Evolutionary conservation across 2,113 vertebrate genomes (phyloP).

Genomic region (Caloenas nicobarica): DNA sequence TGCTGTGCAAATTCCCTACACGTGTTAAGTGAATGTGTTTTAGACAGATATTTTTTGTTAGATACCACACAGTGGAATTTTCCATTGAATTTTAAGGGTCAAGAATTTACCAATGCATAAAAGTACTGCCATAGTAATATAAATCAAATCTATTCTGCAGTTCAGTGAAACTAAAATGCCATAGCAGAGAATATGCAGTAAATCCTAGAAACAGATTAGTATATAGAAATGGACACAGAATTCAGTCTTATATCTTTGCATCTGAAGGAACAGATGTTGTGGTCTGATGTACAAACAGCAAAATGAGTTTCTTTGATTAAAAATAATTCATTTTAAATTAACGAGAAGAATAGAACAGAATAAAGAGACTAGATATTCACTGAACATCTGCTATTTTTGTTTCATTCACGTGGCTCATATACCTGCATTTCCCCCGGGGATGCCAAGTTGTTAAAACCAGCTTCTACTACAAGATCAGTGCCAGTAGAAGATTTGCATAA

Average conservation of each 20-base stretch:
- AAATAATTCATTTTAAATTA: background rate
- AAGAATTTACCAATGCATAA: background rate
- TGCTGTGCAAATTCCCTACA: background rate
- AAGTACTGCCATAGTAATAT: background rate
- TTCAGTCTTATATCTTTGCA: background rate
- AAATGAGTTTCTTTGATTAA: background rate
- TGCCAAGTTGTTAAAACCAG: background rate
- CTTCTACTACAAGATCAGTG: background rate
- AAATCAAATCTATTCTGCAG: background rate
- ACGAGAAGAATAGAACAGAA: background rate
- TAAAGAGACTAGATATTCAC: background rate
- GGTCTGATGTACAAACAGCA: background rate
- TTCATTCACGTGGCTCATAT: constrained; percentile 11
- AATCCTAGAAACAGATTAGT: background rate
- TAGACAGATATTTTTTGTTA: background rate
- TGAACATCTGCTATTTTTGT: constrained; percentile 20
- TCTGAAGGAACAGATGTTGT: background rate
- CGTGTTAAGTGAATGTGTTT: background rate
- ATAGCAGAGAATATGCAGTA: background rate
- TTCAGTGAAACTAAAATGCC: background rate
- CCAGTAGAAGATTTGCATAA: background rate
- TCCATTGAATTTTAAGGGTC: background rate
- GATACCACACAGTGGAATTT: background rate
- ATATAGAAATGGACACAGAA: background rate
- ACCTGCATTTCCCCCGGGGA: background rate